Percentiles rank a stretch among this genome's conserved stretches.
These are phyloP conservation scores for Progne subis DNA, from an alignment of 2,113 vertebrate species.

Conservation along the genomic window DNA sequence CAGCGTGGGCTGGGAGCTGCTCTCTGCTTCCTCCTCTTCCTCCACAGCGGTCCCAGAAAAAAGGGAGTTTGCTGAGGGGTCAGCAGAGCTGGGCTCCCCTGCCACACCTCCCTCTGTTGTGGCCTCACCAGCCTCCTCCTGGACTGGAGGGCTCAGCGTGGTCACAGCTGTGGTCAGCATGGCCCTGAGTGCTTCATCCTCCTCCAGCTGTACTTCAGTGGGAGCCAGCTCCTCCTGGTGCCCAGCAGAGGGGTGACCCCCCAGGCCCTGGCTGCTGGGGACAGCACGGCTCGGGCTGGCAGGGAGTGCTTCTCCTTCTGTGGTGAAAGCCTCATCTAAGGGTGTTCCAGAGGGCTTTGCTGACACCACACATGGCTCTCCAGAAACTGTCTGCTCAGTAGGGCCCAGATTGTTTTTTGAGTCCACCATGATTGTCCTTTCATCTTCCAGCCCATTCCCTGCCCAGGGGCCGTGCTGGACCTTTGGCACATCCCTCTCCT, in stretches of 20 bases:
- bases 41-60: not conserved
- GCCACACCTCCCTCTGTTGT: not conserved
- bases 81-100: not conserved
- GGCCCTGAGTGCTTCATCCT: not conserved
- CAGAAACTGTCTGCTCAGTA: slow-evolving; percentile 11
- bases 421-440: not conserved
- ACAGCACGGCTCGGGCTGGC: not conserved
- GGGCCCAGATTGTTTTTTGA: not conserved
- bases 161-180: slow-evolving; percentile 31
- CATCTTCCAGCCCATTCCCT: slow-evolving; percentile 5
- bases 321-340: not conserved
- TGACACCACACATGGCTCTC: slow-evolving; percentile 1
- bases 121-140: not conserved
- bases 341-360: not conserved
- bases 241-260: not conserved
- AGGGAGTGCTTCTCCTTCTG: not conserved
- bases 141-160: not conserved
- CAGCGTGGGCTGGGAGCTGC: not conserved
- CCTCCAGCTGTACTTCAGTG: not conserved
- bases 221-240: not conserved
- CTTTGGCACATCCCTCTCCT: not conserved
- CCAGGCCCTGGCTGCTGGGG: not conserved
- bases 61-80: not conserved
- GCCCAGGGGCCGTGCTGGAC: not conserved
- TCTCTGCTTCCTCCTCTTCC: not conserved